These are phyloP conservation scores for Epirrhoe tristata DNA, from an alignment of 2,888 invertebrate genomes.

Conservation along the genomic window DNA sequence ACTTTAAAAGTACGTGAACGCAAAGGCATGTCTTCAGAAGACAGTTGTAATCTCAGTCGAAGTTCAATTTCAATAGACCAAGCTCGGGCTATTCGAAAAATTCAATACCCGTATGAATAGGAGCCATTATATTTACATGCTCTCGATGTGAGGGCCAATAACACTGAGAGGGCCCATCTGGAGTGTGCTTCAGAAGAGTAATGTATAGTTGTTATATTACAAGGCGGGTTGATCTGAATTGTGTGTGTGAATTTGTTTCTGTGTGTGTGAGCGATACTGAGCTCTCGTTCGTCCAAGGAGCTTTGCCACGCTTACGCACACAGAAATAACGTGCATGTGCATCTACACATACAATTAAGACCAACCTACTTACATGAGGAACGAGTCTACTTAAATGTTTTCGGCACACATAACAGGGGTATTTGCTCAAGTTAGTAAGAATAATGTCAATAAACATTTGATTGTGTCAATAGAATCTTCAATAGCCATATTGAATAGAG, in stretches of 20 bases:
- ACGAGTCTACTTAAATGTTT: neutral
- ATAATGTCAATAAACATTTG: neutral
- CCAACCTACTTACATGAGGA: too few relatives aligned
- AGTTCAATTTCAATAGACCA: neutral
- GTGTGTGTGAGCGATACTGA: too few relatives aligned
- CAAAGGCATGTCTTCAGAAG: neutral
- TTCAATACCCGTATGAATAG: constrained; percentile 19
- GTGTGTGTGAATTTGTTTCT: too few relatives aligned
- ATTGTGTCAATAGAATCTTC: neutral
- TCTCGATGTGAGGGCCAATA: constrained; percentile 26
- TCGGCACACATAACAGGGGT: neutral
- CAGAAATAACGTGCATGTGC: too few relatives aligned
- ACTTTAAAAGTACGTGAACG: too few relatives aligned
- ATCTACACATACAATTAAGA: too few relatives aligned
- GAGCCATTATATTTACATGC: constrained; percentile 23
- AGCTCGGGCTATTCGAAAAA: constrained; percentile 15
- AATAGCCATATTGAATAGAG: neutral
- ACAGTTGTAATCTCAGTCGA: neutral
- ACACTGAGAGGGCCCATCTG: constrained; percentile 25
- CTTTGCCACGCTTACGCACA: too few relatives aligned
- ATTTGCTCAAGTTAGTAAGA: neutral
- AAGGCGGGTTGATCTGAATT: neutral
- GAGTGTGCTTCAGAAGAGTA: constrained; percentile 24
- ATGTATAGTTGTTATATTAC: constrained; percentile 8
- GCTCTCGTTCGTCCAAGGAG: too few relatives aligned